Conservation (phyloP, 2,113 vertebrate species). For the Dromaius novaehollandiae region DNA sequence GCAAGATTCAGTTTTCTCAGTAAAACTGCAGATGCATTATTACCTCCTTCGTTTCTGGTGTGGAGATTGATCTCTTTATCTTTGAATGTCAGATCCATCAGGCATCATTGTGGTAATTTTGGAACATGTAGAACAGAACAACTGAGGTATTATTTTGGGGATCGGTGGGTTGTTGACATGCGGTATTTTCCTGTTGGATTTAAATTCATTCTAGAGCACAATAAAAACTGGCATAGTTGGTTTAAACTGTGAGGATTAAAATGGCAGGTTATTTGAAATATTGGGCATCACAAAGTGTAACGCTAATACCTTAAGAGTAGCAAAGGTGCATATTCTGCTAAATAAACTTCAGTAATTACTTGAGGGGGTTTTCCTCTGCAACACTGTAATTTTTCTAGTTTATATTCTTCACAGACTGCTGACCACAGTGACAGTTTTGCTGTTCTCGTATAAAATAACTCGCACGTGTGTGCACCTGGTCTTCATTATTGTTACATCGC, state of each 20-base stretch:
- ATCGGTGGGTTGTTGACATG: background rate
- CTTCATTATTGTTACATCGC: slow-evolving; percentile 63
- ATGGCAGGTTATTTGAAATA: slow-evolving; percentile 35
- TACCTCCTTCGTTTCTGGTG: background rate
- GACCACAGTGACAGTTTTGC: slow-evolving; percentile 70
- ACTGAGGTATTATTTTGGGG: background rate
- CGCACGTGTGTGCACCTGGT: slow-evolving; percentile 61
- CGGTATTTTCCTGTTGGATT: slow-evolving; percentile 17
- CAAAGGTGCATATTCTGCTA: slow-evolving; percentile 60
- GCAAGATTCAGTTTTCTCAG: background rate
- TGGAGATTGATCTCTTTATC: background rate
- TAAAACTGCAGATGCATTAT: background rate
- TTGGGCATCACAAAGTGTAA: background rate
- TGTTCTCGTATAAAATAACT: slow-evolving; percentile 69
- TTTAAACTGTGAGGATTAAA: background rate
- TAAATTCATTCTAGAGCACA: background rate
- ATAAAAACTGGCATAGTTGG: background rate
- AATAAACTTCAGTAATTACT: slow-evolving; percentile 66
- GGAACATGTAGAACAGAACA: background rate
- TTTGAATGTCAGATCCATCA: rapidly evolving
- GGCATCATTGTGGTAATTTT: background rate
- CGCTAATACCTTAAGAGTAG: slow-evolving; percentile 50
- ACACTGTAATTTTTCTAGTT: slow-evolving; percentile 65
- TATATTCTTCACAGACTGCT: slow-evolving; percentile 69
- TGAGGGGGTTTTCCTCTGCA: slow-evolving; percentile 65